phyloP scores from a whole-genome alignment of 2,888 invertebrate genomes.

The Ophraella communa region DNA sequence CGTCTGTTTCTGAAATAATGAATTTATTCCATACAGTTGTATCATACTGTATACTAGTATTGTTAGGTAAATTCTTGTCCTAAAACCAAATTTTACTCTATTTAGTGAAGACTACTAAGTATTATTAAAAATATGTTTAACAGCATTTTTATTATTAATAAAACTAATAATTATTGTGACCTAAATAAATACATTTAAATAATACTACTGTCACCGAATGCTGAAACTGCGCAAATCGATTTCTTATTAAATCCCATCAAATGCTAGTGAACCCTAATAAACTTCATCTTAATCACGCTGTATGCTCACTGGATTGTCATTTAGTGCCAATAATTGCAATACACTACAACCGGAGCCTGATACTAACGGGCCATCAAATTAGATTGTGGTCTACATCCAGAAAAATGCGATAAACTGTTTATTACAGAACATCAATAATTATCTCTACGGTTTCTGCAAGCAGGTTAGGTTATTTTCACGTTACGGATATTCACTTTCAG shows the following conservation, averaged over 20 bases:
- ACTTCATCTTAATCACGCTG: constrained; percentile 25
- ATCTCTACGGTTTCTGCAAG: not conserved
- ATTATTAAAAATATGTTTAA: too few relatives aligned
- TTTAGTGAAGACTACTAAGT: too few relatives aligned
- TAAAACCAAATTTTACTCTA: too few relatives aligned
- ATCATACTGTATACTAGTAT: too few relatives aligned
- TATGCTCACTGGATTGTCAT: constrained; percentile 21
- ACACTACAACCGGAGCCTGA: constrained; percentile 6
- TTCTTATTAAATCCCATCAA: constrained; percentile 23
- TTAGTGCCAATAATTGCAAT: constrained; percentile 22
- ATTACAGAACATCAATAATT: not conserved
- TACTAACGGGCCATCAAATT: not conserved
- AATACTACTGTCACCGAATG: not conserved
- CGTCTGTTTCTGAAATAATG: too few relatives aligned
- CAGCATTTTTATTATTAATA: too few relatives aligned
- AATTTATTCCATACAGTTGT: too few relatives aligned
- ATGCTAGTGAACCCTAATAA: constrained; percentile 26
- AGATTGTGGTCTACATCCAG: not conserved
- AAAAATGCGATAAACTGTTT: constrained; percentile 9
- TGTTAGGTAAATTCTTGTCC: too few relatives aligned
- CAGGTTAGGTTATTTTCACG: not conserved
- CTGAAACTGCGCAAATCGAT: constrained; percentile 9
- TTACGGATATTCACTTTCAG: not conserved
- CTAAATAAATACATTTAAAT: not conserved
- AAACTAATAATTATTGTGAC: too few relatives aligned